phyloP scores from a whole-genome alignment of 2,113 vertebrate species.

The Craseonycteris thonglongyai region DNA sequence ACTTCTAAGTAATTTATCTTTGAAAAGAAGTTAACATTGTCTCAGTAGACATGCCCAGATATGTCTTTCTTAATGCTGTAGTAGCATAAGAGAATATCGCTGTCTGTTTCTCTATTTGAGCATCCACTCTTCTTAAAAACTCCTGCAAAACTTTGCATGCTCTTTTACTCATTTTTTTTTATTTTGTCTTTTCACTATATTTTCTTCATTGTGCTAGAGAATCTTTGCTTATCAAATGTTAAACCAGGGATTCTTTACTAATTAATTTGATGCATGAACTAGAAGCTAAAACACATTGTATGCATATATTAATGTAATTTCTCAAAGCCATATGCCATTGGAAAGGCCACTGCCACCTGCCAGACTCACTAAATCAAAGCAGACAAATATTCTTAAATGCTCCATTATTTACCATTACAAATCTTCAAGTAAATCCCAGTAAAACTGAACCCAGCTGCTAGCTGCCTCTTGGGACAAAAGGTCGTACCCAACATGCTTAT shows the following conservation, averaged over 20 bases:
- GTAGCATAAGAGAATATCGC: neutral
- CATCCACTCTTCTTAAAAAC: conserved; percentile 1
- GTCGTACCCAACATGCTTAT: conserved; percentile 75
- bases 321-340: conserved; percentile 62
- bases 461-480: conserved; percentile 82
- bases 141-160: neutral
- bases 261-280: conserved; percentile 58
- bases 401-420: conserved; percentile 50
- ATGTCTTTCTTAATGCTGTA: neutral
- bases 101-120: neutral
- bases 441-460: conserved; percentile 78
- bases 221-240: conserved; percentile 32
- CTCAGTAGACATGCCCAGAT: neutral
- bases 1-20: neutral
- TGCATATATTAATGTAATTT: conserved; percentile 75
- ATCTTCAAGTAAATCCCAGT: conserved; percentile 71
- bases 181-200: neutral
- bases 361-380: conserved; percentile 60
- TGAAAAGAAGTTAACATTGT: neutral
- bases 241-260: conserved; percentile 40
- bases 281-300: conserved; percentile 29
- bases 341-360: conserved; percentile 59
- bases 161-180: neutral
- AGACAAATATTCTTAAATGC: conserved; percentile 57
- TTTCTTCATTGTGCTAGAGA: neutral